These are phyloP conservation scores for Rhea pennata DNA, from an alignment of 2,113 vertebrate species.

Conservation along the genomic window DNA sequence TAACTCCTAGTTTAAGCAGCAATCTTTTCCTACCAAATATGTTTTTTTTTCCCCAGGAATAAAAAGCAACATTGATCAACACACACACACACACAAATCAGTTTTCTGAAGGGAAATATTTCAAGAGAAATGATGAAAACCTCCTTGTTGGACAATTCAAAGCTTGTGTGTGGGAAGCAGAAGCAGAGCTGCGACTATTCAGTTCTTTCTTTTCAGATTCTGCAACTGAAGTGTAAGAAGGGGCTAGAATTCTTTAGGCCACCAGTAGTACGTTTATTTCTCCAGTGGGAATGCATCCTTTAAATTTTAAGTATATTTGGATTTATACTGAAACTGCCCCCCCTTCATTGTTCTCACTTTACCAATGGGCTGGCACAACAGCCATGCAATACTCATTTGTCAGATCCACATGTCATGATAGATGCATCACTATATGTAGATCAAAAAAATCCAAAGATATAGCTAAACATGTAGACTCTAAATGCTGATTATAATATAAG, in stretches of 20 bases:
- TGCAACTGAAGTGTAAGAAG: neutral
- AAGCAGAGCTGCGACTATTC: neutral
- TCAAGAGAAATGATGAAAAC: neutral
- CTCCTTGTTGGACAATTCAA: neutral
- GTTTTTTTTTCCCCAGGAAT: neutral
- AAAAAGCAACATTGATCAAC: neutral
- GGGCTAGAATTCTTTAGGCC: neutral
- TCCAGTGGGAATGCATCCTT: neutral
- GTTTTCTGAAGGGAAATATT: neutral
- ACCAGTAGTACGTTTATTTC: neutral
- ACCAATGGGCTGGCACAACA: neutral
- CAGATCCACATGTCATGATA: neutral
- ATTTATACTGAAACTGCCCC: neutral
- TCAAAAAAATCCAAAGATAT: neutral
- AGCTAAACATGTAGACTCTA: neutral
- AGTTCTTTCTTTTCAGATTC: neutral
- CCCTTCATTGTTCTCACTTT: accelerated
- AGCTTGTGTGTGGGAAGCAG: neutral
- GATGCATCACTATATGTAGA: neutral
- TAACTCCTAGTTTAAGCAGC: neutral
- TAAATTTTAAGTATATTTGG: neutral
- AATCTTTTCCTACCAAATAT: neutral
- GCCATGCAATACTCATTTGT: neutral
- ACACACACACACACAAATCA: neutral
- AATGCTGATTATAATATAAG: neutral